These are phyloP conservation scores for Drosophila silvestris DNA, from an alignment of 2,888 invertebrate species.

Conservation along the genomic window DNA sequence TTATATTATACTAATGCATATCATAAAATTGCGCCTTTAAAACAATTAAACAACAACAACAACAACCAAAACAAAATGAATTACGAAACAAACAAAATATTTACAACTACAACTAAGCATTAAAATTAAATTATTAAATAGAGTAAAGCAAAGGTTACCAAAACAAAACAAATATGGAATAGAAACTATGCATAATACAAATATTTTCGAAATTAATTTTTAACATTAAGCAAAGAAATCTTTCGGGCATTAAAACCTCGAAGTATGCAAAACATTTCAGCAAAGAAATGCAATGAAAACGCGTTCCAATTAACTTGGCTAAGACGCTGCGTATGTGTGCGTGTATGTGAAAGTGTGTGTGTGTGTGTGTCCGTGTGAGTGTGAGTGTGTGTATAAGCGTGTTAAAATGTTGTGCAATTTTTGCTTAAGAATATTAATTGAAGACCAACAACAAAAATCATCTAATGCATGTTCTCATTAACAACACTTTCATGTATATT, in stretches of 20 bases:
- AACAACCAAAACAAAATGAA: conserved; percentile 44
- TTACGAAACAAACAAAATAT: conserved; percentile 53
- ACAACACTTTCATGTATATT: conserved; percentile 13
- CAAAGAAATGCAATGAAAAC: conserved; percentile 52
- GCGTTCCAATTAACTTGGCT: conserved; percentile 23
- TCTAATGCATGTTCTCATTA: conserved; percentile 26
- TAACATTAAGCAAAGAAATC: conserved; percentile 54
- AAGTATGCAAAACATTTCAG: conserved; percentile 42
- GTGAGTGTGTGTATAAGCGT: neutral
- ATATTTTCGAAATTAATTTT: conserved; percentile 78
- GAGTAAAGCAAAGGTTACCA: conserved; percentile 34
- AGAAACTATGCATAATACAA: conserved; percentile 66
- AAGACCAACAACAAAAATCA: conserved; percentile 9
- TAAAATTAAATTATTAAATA: conserved; percentile 45
- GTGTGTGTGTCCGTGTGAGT: neutral
- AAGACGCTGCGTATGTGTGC: conserved; percentile 31
- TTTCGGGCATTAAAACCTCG: conserved; percentile 25
- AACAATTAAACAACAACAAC: conserved; percentile 48
- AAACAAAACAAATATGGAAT: conserved; percentile 49
- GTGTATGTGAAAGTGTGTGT: conserved; percentile 2
- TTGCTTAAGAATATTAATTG: conserved; percentile 10
- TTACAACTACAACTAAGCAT: conserved; percentile 74
- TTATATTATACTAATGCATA: conserved; percentile 84
- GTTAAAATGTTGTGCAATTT: conserved; percentile 10
- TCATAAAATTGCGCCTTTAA: conserved; percentile 85